Evolutionary conservation across 2,888 invertebrate species (phyloP).

Genomic region (Osedax fenrisi): DNA sequence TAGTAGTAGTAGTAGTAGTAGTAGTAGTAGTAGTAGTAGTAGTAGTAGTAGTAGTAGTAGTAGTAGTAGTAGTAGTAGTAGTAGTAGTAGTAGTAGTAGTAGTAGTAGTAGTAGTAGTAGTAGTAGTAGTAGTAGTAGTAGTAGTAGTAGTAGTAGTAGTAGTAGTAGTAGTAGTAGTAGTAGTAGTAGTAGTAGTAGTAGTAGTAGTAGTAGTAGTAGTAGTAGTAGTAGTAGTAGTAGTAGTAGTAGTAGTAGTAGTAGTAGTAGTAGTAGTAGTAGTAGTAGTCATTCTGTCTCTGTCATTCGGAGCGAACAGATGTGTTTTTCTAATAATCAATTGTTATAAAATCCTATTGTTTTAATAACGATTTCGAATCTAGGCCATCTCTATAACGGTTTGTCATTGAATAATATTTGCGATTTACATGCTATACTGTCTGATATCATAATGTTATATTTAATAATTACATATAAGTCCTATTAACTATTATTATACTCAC

Average conservation of each 20-base stretch:
- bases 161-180: neutral
- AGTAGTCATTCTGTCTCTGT: too few species aligned
- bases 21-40: slow-evolving; percentile 16
- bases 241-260: slow-evolving; percentile 13
- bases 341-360: too few species aligned
- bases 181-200: neutral
- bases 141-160: slow-evolving; percentile 10
- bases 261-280: neutral
- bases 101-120: slow-evolving; percentile 18
- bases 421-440: too few species aligned
- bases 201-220: slow-evolving; percentile 10
- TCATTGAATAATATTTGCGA: too few species aligned
- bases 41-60: slow-evolving; percentile 19
- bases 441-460: too few species aligned
- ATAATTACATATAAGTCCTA: too few species aligned
- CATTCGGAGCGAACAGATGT: too few species aligned
- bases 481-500: too few species aligned
- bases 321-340: too few species aligned
- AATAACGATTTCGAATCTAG: too few species aligned
- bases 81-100: slow-evolving; percentile 19
- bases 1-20: neutral
- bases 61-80: slow-evolving; percentile 20
- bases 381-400: too few species aligned
- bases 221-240: slow-evolving; percentile 21
- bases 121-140: slow-evolving; percentile 20